Base-by-base conservation (phyloP, 2,113 vertebrate genomes). In the Aepyceros melampus region DNA sequence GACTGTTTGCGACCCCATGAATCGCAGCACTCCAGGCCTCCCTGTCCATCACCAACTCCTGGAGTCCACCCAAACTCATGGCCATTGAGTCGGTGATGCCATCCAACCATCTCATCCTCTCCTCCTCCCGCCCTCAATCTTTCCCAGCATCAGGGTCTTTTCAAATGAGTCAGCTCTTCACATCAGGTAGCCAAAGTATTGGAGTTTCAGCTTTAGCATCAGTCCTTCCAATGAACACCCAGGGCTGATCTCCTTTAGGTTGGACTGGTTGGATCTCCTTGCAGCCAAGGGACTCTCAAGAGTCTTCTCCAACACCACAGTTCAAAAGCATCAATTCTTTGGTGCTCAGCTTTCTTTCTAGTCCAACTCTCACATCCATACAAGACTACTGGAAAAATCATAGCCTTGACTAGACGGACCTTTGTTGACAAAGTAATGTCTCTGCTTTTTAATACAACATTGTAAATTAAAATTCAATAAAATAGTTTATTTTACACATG, bases 11-110 rank as follows among this genome's bases (percentile, higher is more conserved):
- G 1, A 71, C n/a, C n/a, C n/a, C 5, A 71, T 36, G 64, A 71
- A 10, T 33, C 5, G 0, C 1, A 36, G 67, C 19, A 71, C 19
- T 1, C 19, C n/a, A 23, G n/a, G 67, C 67, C 9, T 71, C 67
- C n/a, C 67, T 71, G 67, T 40, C 67, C 67, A 71, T 71, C n/a
- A 36, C 67, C 67, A 71, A 71, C 67, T 71, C 67, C 9, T 1
- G 0, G 67, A 36, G 67, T 71, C 10, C 10, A 71, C n/a, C n/a
- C 67, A 40, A 40, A 71, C 67, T 21, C n/a, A 23, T 12, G n/a
- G 19, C 67, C 67, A 71, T 23, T 71, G 67, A 71, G n/a, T 36
- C 5, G 0, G 67, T 71, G 67, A 71, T 71, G 67, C n/a, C 64
- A 71, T 21, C n/a, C 67, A 71, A 3, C 67, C 19, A 71, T 40